Base-by-base conservation (phyloP, 2,797 vertebrate species). In the Sebastes cheni region DNA sequence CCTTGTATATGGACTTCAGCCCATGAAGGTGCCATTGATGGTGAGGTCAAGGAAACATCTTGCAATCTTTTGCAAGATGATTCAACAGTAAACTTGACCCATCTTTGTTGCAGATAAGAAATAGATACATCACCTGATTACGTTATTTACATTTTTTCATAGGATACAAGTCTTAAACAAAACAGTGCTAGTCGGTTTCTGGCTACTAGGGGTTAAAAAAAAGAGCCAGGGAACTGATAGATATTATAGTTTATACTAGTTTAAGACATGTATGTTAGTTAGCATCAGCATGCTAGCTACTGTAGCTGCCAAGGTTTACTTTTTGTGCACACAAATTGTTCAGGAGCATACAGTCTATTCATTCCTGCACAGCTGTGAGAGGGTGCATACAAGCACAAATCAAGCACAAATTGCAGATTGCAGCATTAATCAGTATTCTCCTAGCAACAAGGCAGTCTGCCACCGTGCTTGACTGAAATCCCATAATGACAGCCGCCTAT, bases 341-440 rank as follows among this genome's bases (percentile, higher is more conserved):
- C 25, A 60, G 52, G 16, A 76, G 46, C 62, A 60, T 14, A 32
- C 36, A 56, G 66, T 39, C 59, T 61, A 36, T 80, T 73, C 60
- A 83, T 75, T 79, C 46, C 66, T 62, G 46, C 83, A 81, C 81
- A 88, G 87, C 86, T 86, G 85, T 80, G 73, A 85, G 76, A 81
- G 77, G 73, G 10, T 42, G 67, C 83, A 85, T 23, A 83, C 42
- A 72, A 86, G 77, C 68, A 83, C 70, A 86, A 91, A 92, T 89
- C 82, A 89, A 67, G 81, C 84, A 77, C 80, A 87, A 87, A 88
- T 88, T 86, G 71, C 77, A 89, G 72, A 82, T 84, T 88, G 83
- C 85, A 80, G 82, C 71, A 77, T 82, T 84, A 87, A 89, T 89
- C 84, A 87, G 75, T 91, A 80, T 72, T 88, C 81, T 89, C 89